Base-by-base conservation (phyloP, 2,797 vertebrate species). In the Tragelaphus oryx region DNA sequence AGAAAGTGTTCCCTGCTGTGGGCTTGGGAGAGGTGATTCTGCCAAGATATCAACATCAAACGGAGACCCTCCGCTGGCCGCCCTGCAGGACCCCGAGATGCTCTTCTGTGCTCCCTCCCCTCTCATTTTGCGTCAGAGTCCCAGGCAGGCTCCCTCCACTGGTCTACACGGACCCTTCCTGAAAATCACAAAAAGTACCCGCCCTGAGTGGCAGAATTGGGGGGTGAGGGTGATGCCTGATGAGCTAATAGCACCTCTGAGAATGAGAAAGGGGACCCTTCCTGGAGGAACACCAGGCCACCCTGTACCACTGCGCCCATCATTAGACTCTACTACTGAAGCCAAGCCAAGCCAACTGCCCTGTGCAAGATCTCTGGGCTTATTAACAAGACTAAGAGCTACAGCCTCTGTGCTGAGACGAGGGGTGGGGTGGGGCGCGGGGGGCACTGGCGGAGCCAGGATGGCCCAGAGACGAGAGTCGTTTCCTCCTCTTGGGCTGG, bases 361-460 rank as follows among this genome's bases (percentile, higher is more conserved):
- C 28, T 3, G 26, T 5, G 52, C 86, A 12, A 33, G 28, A 83
- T 22, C 74, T 76, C 75, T 18, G 37, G 57, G 33, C 75, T 28
- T 14, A 2, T 16, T 18, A 4, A 26, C 28, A 50, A 46, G 10
- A 33, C 4, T 17, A 10, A 74, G 44, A 57, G 18, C 65, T 18
- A 2, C 0, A 11, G 81, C 18, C 57, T 46, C 91, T 4, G 46
- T 44, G 55, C 37, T 48, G 16, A 62, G 52, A 68, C 0, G 0
- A 22, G 24, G n/a, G 41, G 26, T 2, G 10, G 9, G 78, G 30
- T 41, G 41, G 41, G 41, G 41, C 41, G 13, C 12, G 20, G 4
- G 13, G 11, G 20, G 11, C n/a, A 24, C 8, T 2, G 2, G 8
- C 0, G 0, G 12, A 68, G 11, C 28, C 65, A n/a, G 44, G 4